Evolutionary conservation across 2,797 vertebrate genomes (phyloP).

Genomic region (Amphiprion clarkii): DNA sequence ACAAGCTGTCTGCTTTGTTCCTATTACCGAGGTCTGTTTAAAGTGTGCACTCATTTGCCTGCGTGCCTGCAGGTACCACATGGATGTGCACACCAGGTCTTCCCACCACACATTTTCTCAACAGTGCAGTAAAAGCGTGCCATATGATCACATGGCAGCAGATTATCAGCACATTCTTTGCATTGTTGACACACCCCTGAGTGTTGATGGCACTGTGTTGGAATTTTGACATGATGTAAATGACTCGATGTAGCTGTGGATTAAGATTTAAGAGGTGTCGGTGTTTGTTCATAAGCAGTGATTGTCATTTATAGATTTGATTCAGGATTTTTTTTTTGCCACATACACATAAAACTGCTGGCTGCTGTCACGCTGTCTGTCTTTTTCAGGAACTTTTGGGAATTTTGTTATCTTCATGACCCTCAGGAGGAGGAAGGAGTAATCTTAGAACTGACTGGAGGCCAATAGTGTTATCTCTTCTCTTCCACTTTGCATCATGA

Average conservation of each 20-base stretch:
- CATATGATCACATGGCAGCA: constrained; percentile 30
- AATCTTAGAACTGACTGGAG: constrained; percentile 35
- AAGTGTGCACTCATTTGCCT: neutral
- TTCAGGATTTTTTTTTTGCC: neutral
- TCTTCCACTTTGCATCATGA: neutral
- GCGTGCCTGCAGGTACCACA: constrained; percentile 28
- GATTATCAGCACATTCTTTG: constrained; percentile 26
- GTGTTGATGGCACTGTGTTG: neutral
- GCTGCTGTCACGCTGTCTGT: neutral
- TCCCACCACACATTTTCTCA: neutral
- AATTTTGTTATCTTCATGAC: constrained; percentile 26
- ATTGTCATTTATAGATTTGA: constrained; percentile 10
- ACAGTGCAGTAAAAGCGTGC: constrained; percentile 5
- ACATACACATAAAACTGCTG: neutral
- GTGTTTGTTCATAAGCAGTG: neutral
- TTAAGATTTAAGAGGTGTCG: neutral
- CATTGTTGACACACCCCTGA: constrained; percentile 23
- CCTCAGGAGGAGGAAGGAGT: neutral
- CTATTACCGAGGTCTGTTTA: constrained; percentile 19
- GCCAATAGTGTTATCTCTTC: constrained; percentile 12
- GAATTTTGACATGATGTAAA: constrained; percentile 15
- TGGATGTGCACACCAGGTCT: constrained; percentile 13
- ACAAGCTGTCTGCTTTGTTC: constrained; percentile 21
- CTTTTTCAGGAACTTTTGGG: neutral
- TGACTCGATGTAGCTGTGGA: neutral